Percentiles rank a stretch among this genome's conserved stretches.
Conservation (phyloP, 2,797 vertebrate species). For the Falco novaeseelandiae region DNA sequence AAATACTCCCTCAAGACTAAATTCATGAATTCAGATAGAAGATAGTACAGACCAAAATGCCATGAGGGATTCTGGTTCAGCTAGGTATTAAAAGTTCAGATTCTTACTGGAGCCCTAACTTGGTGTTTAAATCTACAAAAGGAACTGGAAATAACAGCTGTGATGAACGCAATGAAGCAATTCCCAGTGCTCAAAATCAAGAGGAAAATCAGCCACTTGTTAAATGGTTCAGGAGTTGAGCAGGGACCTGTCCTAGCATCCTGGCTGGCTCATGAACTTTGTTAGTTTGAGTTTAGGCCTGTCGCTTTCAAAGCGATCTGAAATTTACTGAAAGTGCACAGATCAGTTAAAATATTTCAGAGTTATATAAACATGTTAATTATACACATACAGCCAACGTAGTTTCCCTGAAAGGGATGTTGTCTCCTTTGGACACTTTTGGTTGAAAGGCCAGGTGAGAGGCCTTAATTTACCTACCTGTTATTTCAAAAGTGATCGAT, state of each 20-base stretch:
- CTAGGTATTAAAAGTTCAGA: not conserved
- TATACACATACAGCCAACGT: not conserved
- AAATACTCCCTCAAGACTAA: not conserved
- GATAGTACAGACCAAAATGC: not conserved
- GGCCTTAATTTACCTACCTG: conserved; percentile 83
- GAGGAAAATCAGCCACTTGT: not conserved
- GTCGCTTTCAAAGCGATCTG: not conserved
- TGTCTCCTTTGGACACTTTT: not conserved
- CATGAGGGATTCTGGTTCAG: not conserved
- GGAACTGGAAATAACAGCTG: not conserved
- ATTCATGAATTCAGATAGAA: not conserved
- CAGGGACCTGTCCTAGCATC: not conserved
- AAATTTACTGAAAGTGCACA: not conserved
- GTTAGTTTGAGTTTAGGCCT: not conserved
- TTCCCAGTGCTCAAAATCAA: rapidly evolving
- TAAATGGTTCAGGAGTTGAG: not conserved
- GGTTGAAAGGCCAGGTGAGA: not conserved
- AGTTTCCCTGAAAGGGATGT: not conserved
- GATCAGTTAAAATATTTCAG: not conserved
- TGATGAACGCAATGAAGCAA: not conserved
- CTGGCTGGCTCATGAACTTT: not conserved
- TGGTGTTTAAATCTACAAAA: not conserved
- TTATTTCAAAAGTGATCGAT: conserved; percentile 91
- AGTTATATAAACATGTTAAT: not conserved
- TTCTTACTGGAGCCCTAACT: not conserved